Conservation (phyloP, 2,113 vertebrate genomes). For the Verasper variegatus region DNA sequence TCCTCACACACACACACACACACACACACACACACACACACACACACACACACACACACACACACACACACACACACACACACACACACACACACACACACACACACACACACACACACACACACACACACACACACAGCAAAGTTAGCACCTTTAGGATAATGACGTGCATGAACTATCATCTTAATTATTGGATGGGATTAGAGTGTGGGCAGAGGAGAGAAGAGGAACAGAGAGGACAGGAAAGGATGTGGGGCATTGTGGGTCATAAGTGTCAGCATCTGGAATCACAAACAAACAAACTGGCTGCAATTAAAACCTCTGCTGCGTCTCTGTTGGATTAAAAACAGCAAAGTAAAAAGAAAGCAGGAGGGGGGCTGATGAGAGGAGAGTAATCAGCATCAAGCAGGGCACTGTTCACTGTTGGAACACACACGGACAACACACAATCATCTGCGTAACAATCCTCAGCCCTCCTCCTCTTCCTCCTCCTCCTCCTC, state of each 20-base stretch:
- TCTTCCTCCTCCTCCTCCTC: neutral
- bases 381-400: neutral
- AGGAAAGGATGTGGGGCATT: neutral
- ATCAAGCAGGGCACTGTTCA: neutral
- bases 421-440: neutral
- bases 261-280: neutral
- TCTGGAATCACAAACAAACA: constrained; percentile 17
- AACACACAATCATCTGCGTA: neutral
- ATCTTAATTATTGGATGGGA: constrained; percentile 53
- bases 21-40: constrained; percentile 1
- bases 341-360: neutral
- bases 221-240: neutral
- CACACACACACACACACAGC: neutral
- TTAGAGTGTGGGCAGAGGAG: constrained; percentile 28
- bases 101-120: neutral
- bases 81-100: neutral
- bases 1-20: neutral
- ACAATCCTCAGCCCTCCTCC: neutral
- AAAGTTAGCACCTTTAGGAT: constrained; percentile 27
- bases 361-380: neutral
- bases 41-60: neutral
- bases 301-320: constrained; percentile 24
- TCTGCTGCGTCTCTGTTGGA: neutral
- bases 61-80: neutral
- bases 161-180: constrained; percentile 42